Percentiles rank a stretch among this genome's conserved stretches.
phyloP scores from a whole-genome alignment of 2,113 vertebrate species.

The Perognathus longimembris region DNA sequence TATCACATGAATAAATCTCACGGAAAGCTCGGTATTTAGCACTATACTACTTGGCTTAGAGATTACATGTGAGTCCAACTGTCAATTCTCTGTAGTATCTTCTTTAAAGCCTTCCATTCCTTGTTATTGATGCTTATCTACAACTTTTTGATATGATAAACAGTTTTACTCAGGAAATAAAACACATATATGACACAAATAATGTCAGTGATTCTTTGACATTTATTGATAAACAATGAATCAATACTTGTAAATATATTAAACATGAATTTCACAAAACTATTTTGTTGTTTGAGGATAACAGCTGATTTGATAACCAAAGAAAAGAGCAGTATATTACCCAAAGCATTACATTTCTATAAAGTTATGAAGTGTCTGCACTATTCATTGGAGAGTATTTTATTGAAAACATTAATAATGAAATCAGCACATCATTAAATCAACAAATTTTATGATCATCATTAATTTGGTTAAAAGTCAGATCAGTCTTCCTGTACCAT shows the following conservation, averaged over 20 bases:
- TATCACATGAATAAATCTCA: not conserved
- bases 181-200: not conserved
- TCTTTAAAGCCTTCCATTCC: not conserved
- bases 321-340: not conserved
- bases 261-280: constrained; percentile 38
- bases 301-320: constrained; percentile 38
- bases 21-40: not conserved
- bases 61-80: not conserved
- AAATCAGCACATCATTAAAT: constrained; percentile 71
- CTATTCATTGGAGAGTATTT: constrained; percentile 53
- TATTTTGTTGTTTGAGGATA: constrained; percentile 44
- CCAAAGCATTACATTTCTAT: constrained; percentile 22
- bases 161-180: not conserved
- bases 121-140: constrained; percentile 13
- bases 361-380: constrained; percentile 26
- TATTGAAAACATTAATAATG: constrained; percentile 71
- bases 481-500: constrained; percentile 45
- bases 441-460: constrained; percentile 63
- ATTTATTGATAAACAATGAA: not conserved
- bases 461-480: constrained; percentile 65
- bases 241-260: not conserved
- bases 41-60: not conserved
- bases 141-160: not conserved
- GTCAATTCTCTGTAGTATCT: not conserved
- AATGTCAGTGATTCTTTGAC: constrained; percentile 2